These are phyloP conservation scores for Macrophya alboannulata DNA, from an alignment of 2,888 invertebrate species.

Conservation along the genomic window DNA sequence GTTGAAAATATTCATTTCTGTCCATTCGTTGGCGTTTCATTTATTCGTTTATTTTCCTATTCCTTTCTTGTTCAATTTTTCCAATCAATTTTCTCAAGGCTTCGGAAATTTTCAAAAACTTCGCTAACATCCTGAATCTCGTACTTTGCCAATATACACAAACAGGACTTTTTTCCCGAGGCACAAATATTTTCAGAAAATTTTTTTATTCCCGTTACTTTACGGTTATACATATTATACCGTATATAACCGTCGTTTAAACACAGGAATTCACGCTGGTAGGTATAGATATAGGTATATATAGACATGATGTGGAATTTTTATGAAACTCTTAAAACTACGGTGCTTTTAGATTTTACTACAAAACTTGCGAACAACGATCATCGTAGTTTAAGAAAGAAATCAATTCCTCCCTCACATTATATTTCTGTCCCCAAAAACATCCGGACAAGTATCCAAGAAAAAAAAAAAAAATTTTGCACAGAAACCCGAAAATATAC, in stretches of 20 bases:
- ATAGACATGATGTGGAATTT: neutral
- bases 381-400: neutral
- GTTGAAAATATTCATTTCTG: neutral
- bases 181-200: neutral
- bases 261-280: neutral
- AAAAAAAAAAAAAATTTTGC: neutral
- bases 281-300: neutral
- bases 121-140: neutral
- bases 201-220: neutral
- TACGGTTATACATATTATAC: neutral
- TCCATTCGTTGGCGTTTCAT: neutral
- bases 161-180: neutral
- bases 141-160: too few relatives aligned
- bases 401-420: neutral
- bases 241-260: slow-evolving; percentile 2
- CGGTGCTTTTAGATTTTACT: slow-evolving; percentile 15
- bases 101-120: neutral
- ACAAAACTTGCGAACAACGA: neutral
- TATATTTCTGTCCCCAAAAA: neutral
- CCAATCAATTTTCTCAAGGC: neutral
- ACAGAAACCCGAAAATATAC: neutral
- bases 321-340: slow-evolving; percentile 28
- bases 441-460: too few relatives aligned
- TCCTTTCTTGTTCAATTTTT: neutral
- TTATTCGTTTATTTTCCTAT: too few relatives aligned